Evolutionary conservation across 2,113 vertebrate species (phyloP).

Genomic region (Chitala chitala): DNA sequence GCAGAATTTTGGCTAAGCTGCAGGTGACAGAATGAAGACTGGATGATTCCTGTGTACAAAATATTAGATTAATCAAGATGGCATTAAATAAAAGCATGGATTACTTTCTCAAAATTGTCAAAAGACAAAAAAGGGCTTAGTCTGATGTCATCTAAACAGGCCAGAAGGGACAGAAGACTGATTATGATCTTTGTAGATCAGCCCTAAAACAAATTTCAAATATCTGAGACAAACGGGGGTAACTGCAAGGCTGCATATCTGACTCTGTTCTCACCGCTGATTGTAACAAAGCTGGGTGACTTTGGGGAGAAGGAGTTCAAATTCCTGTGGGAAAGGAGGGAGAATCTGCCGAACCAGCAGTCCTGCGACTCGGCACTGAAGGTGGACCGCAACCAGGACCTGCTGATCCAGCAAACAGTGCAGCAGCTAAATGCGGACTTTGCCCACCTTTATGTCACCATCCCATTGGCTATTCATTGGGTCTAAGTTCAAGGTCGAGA

Average conservation of each 20-base stretch:
- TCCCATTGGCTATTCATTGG: conserved; percentile 94
- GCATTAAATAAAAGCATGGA: no score
- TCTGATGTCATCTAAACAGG: no score
- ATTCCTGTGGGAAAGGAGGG: conserved; percentile 98
- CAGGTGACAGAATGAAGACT: no score
- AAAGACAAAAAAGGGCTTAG: no score
- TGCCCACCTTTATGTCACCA: conserved; percentile 90
- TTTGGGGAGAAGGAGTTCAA: conserved; percentile 99
- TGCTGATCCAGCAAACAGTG: conserved; percentile 98
- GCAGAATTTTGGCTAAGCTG: neutral
- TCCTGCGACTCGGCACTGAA: conserved; percentile 95
- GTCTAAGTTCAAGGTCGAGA: conserved; percentile 99
- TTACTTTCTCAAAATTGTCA: no score
- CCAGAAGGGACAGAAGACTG: no score
- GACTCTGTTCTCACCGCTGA: conserved; percentile 63
- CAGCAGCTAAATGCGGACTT: conserved; percentile 96
- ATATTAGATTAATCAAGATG: no score
- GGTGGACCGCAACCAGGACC: conserved; percentile 94
- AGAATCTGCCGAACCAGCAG: conserved; percentile 95
- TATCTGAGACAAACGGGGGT: no score
- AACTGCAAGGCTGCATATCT: no score
- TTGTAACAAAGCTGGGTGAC: conserved; percentile 92
- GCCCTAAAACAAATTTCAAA: no score
- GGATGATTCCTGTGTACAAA: no score
- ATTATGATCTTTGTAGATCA: no score